phyloP scores from a whole-genome alignment of 2,113 vertebrate species.

The Taxidea taxus region DNA sequence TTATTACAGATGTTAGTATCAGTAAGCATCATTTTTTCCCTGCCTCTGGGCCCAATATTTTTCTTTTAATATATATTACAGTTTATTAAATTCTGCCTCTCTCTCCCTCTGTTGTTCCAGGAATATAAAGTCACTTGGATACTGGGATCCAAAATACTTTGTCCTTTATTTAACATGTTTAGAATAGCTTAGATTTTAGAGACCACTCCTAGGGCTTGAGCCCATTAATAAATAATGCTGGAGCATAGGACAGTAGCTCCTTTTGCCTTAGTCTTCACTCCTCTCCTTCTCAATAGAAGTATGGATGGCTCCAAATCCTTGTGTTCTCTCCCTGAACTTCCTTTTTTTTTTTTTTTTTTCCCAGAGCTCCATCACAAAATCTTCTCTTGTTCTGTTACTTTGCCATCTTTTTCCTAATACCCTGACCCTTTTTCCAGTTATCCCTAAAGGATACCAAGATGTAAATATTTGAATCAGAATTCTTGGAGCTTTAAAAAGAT shows the following conservation, averaged over 20 bases:
- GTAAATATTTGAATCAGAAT: constrained; percentile 24
- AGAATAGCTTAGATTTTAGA: not conserved
- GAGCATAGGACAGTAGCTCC: not conserved
- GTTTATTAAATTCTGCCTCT: not conserved
- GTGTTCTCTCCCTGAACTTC: not conserved
- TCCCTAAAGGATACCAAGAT: not conserved
- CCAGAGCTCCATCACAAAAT: not conserved
- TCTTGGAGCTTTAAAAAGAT: constrained; percentile 42
- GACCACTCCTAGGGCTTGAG: not conserved
- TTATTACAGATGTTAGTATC: not conserved
- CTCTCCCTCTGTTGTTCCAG: not conserved
- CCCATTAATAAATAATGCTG: not conserved
- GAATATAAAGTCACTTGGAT: constrained; percentile 32
- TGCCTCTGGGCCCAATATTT: not conserved
- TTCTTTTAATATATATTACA: not conserved
- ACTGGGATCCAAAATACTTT: not conserved
- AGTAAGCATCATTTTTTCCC: not conserved
- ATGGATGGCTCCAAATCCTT: not conserved
- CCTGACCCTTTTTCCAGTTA: constrained; percentile 9
- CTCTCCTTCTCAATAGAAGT: not conserved
- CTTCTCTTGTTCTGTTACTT: not conserved
- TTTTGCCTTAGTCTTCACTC: constrained; percentile 5
- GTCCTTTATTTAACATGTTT: constrained; percentile 30
- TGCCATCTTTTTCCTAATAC: not conserved
- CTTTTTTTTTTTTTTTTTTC: not conserved